Evolutionary conservation across 2,113 vertebrate species (phyloP), one percentile per base, ranked within the genome.

Genomic region (Alces alces): DNA sequence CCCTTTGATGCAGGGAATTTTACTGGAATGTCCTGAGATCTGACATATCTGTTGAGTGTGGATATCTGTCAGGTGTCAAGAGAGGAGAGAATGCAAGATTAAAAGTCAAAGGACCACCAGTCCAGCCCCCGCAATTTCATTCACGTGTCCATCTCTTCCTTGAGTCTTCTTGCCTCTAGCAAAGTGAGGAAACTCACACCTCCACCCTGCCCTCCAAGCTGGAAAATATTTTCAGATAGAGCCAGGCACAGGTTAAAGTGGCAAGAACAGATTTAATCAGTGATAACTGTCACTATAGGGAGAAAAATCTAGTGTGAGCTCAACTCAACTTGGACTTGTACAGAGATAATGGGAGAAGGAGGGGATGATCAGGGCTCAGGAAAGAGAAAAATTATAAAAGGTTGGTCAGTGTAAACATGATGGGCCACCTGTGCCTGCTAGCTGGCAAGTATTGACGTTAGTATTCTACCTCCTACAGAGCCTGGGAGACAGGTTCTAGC

Each of bases 71-170:
- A 43, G 28, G 27, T 70, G 28, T 73, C 30, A 61, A 28, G 70
- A 19, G 90, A 66, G 73, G 50, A 60, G 76, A 73, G 7, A 57
- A 45, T 12, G 12, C 19, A 88, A 54, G n/a, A 66, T 21, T 60
- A 14, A 23, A 54, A 79, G 17, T 73, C 7, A 21, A 27, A 89
- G 15, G 39, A 14, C 13, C 47, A 52, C 36, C 19, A 0, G 12
- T 64, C 7, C 33, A 39, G 11, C 39, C 3, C 55, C 39, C 0
- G 0, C 3, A 7, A 3, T 83, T 12, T 50, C 70, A 15, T 33
- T 90, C 28, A 16, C 1, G 2, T 15, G 28, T 28, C 8, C 23
- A 0, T 43, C 1, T 19, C 84, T 45, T 55, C 50, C 25, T 30
- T 43, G 10, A 47, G 36, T 60, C 30, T 14, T 45, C 33, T 78